Evolutionary conservation across 1,140 invertebrate species (phyloP).

Genomic region (Drosophila sucinea): DNA sequence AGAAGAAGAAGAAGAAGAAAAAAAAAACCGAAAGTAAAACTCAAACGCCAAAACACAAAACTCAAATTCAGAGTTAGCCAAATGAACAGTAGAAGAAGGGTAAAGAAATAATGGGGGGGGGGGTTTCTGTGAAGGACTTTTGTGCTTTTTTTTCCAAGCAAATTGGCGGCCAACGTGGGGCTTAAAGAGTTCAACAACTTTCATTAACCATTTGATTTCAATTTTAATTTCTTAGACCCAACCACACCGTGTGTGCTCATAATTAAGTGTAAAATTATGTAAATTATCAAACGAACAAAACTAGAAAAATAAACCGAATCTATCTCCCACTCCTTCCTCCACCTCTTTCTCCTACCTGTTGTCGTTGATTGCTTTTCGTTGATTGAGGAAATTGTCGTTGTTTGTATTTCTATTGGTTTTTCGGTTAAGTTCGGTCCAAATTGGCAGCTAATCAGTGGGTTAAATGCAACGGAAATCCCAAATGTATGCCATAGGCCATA

Average conservation of each 20-base stretch:
- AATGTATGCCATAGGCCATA: slow-evolving; percentile 28
- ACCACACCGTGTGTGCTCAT: slow-evolving; percentile 29
- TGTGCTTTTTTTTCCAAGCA: background rate
- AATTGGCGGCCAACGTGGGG: background rate
- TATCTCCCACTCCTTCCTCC: slow-evolving; percentile 3
- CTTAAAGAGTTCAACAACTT: slow-evolving; percentile 7
- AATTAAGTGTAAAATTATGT: slow-evolving; percentile 80
- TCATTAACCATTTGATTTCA: slow-evolving; percentile 3
- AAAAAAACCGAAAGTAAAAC: background rate
- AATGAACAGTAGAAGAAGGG: background rate
- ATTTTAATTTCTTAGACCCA: background rate
- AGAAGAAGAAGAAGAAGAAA: background rate
- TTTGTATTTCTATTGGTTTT: slow-evolving; percentile 30
- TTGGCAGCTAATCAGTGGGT: slow-evolving; percentile 72
- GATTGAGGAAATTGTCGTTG: slow-evolving; percentile 73
- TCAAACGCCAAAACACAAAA: background rate
- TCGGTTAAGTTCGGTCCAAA: slow-evolving; percentile 42
- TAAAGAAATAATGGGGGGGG: background rate
- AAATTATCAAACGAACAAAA: slow-evolving; percentile 37
- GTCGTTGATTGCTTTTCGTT: slow-evolving; percentile 50
- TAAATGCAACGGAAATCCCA: slow-evolving; percentile 75
- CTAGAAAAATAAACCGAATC: background rate
- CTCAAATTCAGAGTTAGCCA: background rate
- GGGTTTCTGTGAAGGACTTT: background rate
- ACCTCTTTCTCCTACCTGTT: slow-evolving; percentile 1